Evolutionary conservation across 37 sponge, comb jelly and placozoan genomes (phyloP).

Genomic region (Chondrosia reniformis): DNA sequence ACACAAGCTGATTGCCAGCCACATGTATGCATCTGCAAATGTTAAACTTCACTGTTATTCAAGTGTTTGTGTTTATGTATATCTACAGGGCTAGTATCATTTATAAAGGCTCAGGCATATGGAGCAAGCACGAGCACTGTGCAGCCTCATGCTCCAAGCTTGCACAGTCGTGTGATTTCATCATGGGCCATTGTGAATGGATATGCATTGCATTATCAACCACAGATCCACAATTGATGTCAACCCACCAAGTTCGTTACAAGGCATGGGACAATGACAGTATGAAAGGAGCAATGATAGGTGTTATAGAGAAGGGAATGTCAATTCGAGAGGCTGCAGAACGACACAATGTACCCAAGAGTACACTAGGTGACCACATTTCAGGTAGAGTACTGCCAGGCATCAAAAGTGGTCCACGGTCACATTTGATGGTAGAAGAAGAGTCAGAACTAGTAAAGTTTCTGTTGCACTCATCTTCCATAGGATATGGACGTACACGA

Average conservation of each 20-base stretch:
- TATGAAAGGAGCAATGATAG: conserved; percentile 6
- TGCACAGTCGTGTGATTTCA: too few species aligned
- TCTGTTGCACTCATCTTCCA: background rate
- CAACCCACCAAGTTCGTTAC: background rate
- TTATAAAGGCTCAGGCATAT: too few species aligned
- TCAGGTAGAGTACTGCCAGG: conserved; percentile 22
- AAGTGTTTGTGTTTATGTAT: too few species aligned
- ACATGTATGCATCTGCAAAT: too few species aligned
- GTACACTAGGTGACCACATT: conserved; percentile 16
- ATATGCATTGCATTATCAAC: too few species aligned
- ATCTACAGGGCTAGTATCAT: too few species aligned
- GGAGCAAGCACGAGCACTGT: too few species aligned
- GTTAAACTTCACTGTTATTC: too few species aligned
- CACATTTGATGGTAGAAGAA: background rate
- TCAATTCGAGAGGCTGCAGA: conserved; percentile 11
- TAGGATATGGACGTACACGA: background rate
- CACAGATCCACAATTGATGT: too few species aligned
- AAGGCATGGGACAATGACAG: background rate
- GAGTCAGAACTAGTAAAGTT: background rate
- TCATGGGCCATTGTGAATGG: too few species aligned
- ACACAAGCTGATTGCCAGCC: too few species aligned
- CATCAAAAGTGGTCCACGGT: background rate
- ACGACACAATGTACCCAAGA: background rate
- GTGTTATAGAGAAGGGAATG: conserved; percentile 18
- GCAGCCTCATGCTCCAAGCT: too few species aligned